Base-by-base conservation (phyloP, 1,140 invertebrate species). In the Centruroides sculpturatus region DNA sequence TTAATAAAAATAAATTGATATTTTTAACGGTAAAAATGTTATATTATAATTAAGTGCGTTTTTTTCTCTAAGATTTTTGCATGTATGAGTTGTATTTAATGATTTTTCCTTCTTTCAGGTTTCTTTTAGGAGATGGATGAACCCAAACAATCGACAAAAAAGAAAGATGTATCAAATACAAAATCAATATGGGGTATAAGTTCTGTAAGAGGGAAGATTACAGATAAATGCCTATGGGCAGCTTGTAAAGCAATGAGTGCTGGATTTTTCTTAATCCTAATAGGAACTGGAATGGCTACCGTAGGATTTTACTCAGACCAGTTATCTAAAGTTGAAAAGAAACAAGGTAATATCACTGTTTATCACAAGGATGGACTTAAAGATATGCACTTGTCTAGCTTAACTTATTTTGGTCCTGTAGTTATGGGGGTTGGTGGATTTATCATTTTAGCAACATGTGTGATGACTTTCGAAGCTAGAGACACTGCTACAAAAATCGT, bases 361-460 rank as follows among this genome's bases (percentile, higher is more conserved):
- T 78, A 80, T 53, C 82, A 87, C 3, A 87, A 87, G 73, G 86
- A 88, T 67, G 85, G 87, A 69, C 82, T 83, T 1, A 78, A 84
- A 51, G 85, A 85, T 51, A 86, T 54, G 59, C 87, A 91, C 69
- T 78, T 92, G 49, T 90, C 89, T 73, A 92, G 92, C 71, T 76
- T 93, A 1, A 89, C 88, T 1, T 92, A 91, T 68, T 87, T 87
- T 5, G 89, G 89, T 7, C 89, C 89, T 9, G 89, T 92, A 62
- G 85, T 92, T 35, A 92, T 92, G 89, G 89, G 89, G 48, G 82
- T 92, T 52, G 89, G 89, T 78, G 88, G 87, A 87, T 78, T 93
- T 69, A 90, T 92, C 60, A 88, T 93, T 6, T 89, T 92, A 1
- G 89, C 89, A 9, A 87, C 89, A 1, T 92, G 89, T 66, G 89